These are phyloP conservation scores for Caenorhabditis briggsae DNA, from an alignment of 1,140 invertebrate species.

Conservation along the genomic window DNA sequence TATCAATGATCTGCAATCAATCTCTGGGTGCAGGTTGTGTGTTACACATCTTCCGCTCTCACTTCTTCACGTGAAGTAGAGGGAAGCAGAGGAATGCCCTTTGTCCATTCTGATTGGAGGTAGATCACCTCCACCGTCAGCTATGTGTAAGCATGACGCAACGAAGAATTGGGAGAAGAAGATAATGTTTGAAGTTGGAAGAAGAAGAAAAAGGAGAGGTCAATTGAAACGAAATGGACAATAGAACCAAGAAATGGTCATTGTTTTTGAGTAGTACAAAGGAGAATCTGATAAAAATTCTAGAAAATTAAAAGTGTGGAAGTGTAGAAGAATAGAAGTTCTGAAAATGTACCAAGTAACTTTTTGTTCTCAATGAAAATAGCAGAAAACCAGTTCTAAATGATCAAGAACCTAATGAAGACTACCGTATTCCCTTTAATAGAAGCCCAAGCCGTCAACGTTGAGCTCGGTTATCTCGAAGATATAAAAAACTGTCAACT, in stretches of 20 bases:
- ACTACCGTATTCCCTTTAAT: too few relatives aligned
- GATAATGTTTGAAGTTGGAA: constrained; percentile 33
- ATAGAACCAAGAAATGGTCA: background rate
- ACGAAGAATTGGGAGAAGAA: background rate
- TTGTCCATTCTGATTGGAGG: constrained; percentile 9
- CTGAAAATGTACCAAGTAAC: too few relatives aligned
- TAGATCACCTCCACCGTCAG: constrained; percentile 7
- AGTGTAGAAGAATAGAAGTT: too few relatives aligned
- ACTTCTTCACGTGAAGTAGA: constrained; percentile 22
- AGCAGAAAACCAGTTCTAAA: too few relatives aligned
- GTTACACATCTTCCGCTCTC: background rate
- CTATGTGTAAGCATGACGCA: constrained; percentile 47
- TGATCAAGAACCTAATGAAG: too few relatives aligned
- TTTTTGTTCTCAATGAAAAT: too few relatives aligned
- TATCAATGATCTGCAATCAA: constrained; percentile 49
- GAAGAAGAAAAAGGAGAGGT: background rate
- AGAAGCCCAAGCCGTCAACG: too few relatives aligned
- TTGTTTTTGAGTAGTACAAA: too few relatives aligned
- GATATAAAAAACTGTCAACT: too few relatives aligned
- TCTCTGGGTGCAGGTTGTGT: constrained; percentile 33
- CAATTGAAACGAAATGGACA: background rate
- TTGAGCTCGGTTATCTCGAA: too few relatives aligned
- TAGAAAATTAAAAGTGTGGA: too few relatives aligned
- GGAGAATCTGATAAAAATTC: too few relatives aligned
- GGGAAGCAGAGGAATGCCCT: constrained; percentile 10